Evolutionary conservation across 2,888 invertebrate species (phyloP), one percentile per base, ranked within the genome.

Genomic region (Agrenia bidenticulata): DNA sequence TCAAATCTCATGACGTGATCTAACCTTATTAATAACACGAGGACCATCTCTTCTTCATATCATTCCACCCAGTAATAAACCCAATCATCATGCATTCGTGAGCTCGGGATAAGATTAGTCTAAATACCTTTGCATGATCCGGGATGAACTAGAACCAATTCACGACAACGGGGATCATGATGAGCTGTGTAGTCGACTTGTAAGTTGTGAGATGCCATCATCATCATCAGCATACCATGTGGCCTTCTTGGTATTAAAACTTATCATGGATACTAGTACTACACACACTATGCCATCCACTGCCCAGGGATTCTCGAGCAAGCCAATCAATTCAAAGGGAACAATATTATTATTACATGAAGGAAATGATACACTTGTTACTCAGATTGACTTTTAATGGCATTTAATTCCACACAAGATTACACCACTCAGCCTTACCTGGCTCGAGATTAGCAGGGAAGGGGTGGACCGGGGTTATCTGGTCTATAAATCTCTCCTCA

Each of bases 1-100:
- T 58, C n/a, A 26, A 58, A 58, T 58, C 58, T 45, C 58, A n/a
- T 45, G 45, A 58, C 58, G 58, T 58, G 58, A 58, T 58, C 58
- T 45, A 42, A 39, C n/a, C 58, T 45, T 58, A 45, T 58, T 58
- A 58, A 51, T 51, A 51, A 51, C 21, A 51, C 51, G 24, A n/a
- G n/a, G n/a, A 51, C 23, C 21, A 24, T 51, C 51, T 23, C 13
- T 32, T 11, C 11, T 24, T 23, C 21, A 51, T 45, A 45, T 45
- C 45, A 51, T 51, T 51, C 23, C 23, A n/a, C n/a, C 24, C 19
- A 5, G 51, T 15, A 24, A 51, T 24, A 21, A 51, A 51, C 51
- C 23, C 23, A 51, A 51, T 51, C 45, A 45, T 45, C 51, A 51
- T 51, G 51, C 7, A 51, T 51, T 51, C 58, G 45, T 58, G 58